phyloP scores from a whole-genome alignment of 2,113 vertebrate genomes.

The Trochalopteron elliotii region DNA sequence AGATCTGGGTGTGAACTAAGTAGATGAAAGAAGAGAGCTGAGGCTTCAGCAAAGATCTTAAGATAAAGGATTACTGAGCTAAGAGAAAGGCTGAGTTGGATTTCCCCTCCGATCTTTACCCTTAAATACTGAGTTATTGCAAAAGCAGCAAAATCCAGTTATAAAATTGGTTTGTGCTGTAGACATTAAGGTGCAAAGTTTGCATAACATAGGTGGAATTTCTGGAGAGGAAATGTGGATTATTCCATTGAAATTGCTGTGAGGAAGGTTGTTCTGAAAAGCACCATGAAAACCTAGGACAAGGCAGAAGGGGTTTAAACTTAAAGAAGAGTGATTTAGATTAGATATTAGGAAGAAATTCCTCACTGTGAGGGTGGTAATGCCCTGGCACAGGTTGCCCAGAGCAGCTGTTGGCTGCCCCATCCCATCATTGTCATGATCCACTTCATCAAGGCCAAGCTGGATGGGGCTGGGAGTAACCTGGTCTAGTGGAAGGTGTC shows the following conservation, averaged over 20 bases:
- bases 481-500: neutral
- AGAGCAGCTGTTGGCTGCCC: neutral
- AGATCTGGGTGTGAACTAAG: neutral
- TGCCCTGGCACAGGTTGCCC: neutral
- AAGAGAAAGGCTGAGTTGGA: neutral
- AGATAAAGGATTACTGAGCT: neutral
- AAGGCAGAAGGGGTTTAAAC: neutral
- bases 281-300: neutral
- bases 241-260: neutral
- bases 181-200: neutral
- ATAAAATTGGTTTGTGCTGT: neutral
- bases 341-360: neutral
- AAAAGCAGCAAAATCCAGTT: neutral
- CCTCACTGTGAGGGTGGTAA: neutral
- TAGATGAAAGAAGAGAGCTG: neutral
- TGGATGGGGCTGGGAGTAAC: neutral
- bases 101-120: neutral
- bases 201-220: neutral
- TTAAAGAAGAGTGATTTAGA: neutral
- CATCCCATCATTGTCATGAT: too few relatives aligned
- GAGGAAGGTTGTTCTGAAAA: neutral
- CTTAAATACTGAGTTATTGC: neutral
- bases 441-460: neutral
- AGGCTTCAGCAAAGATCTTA: neutral
- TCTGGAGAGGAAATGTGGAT: neutral